Base-by-base conservation (phyloP, 2,113 vertebrate species). In the Melanocharis versteri region DNA sequence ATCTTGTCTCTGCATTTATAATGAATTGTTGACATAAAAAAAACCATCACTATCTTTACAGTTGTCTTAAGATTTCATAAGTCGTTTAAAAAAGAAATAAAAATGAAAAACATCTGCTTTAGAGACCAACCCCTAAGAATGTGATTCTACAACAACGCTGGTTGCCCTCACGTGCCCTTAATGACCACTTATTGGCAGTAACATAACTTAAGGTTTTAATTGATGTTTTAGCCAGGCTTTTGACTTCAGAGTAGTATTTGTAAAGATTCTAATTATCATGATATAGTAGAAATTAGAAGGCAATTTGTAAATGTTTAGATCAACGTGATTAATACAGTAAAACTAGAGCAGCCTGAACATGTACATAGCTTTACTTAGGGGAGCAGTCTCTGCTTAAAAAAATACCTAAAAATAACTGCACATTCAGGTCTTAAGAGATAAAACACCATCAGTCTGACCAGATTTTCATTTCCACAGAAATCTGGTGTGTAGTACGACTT, bases 131-230 rank as follows among this genome's bases (percentile, higher is more conserved):
- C 44, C 30, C 57, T 92, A 87, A 71, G 79, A 88, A 94, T 31
- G 40, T 81, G 86, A 76, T 72, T 92, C 56, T 83, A 69, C 72
- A 95, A 51, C 78, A 89, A 40, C 0, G 3, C 31, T 54, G 76
- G 56, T 83, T 96, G 93, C 92, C 92, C 87, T 95, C 83, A 51
- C 68, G 3, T 90, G 90, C 88, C 94, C 90, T 88, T 96, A 94
- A 93, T 95, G 93, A 87, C 93, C 80, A 90, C 51, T 93, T 95
- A 95, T 93, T 96, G 93, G 90, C 95, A 96, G 82, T 64, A 83
- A 93, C 93, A 90, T 93, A 96, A 95, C 68, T 94, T 95, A 90
- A 82, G 92, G 76, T 84, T 94, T 96, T 93, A 92, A 96, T 31
- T 95, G 93, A 92, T 81, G 83, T 37, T 90, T 90, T 83, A 96